Base-by-base conservation (phyloP, 2,113 vertebrate genomes). In the Mirounga angustirostris region DNA sequence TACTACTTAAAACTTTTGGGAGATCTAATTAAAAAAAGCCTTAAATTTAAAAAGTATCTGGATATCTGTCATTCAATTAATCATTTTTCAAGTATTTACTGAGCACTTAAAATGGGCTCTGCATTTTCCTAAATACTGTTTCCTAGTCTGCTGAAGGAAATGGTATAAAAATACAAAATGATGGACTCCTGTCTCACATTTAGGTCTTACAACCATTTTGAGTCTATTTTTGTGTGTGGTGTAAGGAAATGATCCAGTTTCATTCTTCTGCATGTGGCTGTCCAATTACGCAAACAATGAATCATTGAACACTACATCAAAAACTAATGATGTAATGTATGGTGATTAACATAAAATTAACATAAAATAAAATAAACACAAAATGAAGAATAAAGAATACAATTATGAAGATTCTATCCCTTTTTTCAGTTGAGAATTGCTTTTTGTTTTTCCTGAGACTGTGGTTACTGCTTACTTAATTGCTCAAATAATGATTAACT, bases 401-500 rank as follows among this genome's bases (percentile, higher is more conserved):
- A 87, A 80, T 59, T 22, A 11, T 11, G 33, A 87, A 80, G 40
- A 61, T 52, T 71, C 26, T 86, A 2, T 52, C 7, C 14, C 15
- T 73, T 33, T 78, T 93, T 6, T 93, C 22, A 69, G 19, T 69
- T 79, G 80, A 59, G 40, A 84, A 59, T 26, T 67, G 30, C 79
- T 59, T 84, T 59, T 22, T 33, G 28, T 83, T 65, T 96, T 78
- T 93, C 24, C 79, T 89, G 21, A 76, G 50, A 26, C 40, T 76
- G 30, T 89, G 79, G 84, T 58, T 89, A 84, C 50, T 36, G 14
- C 9, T 61, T 40, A 71, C 4, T 61, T 52, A 85, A 61, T 50
- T 61, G 52, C 69, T 96, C 71, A 90, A 85, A 84, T 79, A 74
- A 46, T n/a, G 13, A 30, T 84, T 89, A 94, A 26, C 15, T 84